Evolutionary conservation across 2,113 vertebrate species (phyloP).

Genomic region (Anoura caudifer): DNA sequence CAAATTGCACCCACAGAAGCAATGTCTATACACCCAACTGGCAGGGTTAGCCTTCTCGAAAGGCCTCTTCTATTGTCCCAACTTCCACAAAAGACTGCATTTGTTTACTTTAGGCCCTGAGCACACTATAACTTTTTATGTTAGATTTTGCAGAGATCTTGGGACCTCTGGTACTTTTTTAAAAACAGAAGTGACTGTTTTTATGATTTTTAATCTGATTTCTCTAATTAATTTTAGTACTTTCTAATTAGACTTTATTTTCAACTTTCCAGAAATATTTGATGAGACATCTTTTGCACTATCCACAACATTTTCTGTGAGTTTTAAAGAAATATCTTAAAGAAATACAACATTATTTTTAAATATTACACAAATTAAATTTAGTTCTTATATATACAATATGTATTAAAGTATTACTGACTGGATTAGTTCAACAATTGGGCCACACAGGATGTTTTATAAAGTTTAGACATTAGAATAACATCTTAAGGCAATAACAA

Average conservation of each 20-base stretch:
- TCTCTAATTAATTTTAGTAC: slow-evolving; percentile 11
- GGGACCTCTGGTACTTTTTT: neutral
- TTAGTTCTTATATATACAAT: slow-evolving; percentile 57
- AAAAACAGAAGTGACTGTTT: neutral
- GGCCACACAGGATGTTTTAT: slow-evolving; percentile 82
- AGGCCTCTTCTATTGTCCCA: neutral
- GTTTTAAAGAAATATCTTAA: slow-evolving; percentile 57
- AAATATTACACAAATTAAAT: slow-evolving; percentile 75
- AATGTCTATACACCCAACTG: neutral
- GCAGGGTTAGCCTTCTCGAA: neutral
- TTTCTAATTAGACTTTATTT: slow-evolving; percentile 32
- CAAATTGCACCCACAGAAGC: slow-evolving; percentile 52
- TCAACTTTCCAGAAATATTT: slow-evolving; percentile 43
- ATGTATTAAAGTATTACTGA: slow-evolving; percentile 60
- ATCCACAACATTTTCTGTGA: slow-evolving; percentile 37
- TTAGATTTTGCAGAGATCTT: slow-evolving; percentile 30
- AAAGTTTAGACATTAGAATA: slow-evolving; percentile 83
- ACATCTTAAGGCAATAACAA: slow-evolving; percentile 84
- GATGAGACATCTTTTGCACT: slow-evolving; percentile 8
- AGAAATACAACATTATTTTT: slow-evolving; percentile 67
- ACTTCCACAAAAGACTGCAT: neutral
- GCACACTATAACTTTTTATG: slow-evolving; percentile 10
- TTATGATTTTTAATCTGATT: slow-evolving; percentile 36
- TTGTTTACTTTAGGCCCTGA: neutral
- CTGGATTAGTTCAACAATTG: slow-evolving; percentile 73